phyloP scores from a whole-genome alignment of 1,140 invertebrate species.

The Pentalonia nigronervosa region DNA sequence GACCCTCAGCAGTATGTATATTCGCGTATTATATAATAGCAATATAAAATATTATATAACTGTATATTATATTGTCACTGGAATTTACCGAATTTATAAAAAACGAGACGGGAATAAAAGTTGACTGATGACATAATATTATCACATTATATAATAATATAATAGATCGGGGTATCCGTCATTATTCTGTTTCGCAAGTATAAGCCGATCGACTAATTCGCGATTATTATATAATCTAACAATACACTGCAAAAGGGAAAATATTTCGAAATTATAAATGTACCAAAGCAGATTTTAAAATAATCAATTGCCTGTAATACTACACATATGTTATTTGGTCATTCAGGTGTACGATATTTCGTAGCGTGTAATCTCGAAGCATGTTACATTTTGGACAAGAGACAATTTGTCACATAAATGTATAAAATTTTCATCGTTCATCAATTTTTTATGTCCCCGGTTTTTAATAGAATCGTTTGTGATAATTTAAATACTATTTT shows the following conservation, averaged over 20 bases:
- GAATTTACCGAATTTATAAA: neutral
- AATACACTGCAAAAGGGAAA: neutral
- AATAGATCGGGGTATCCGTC: neutral
- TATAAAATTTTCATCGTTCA: too few species aligned
- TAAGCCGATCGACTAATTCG: neutral
- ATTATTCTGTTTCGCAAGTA: neutral
- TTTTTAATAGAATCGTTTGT: too few species aligned
- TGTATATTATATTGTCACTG: neutral
- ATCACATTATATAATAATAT: neutral
- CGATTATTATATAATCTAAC: neutral
- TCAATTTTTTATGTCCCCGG: too few species aligned
- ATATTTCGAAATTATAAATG: neutral
- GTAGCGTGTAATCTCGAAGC: too few species aligned
- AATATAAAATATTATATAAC: neutral
- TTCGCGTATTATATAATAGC: neutral
- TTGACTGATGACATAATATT: neutral
- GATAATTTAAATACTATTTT: too few species aligned
- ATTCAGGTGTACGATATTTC: too few species aligned
- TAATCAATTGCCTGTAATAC: too few species aligned
- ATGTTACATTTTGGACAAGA: too few species aligned
- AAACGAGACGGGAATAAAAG: neutral
- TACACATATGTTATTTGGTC: too few species aligned
- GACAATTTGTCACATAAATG: too few species aligned
- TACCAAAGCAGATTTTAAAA: too few species aligned
- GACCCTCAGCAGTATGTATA: neutral